Evolutionary conservation across 1,140 invertebrate genomes (phyloP).

Genomic region (Brachystomella parvula): DNA sequence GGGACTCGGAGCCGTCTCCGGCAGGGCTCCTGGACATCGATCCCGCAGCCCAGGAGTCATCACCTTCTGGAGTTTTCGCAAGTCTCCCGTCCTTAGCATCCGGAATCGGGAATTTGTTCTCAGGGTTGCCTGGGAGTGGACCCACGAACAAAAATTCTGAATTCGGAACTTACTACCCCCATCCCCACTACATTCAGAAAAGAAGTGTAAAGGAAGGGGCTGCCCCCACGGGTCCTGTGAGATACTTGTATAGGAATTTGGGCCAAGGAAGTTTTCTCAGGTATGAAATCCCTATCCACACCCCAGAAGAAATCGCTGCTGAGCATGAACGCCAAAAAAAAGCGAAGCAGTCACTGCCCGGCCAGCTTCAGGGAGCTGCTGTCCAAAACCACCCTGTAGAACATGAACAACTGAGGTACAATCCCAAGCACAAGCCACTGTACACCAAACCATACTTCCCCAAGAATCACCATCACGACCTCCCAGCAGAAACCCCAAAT

Average conservation of each 20-base stretch:
- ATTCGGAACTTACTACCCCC: background rate
- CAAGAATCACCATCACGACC: background rate
- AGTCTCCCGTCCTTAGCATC: background rate
- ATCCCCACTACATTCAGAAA: background rate
- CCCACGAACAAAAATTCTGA: background rate
- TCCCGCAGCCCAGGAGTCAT: background rate
- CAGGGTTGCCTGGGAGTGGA: background rate
- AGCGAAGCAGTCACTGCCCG: conserved; percentile 1
- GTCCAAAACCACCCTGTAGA: background rate
- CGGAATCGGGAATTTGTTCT: background rate
- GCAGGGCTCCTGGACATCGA: background rate
- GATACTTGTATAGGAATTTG: background rate
- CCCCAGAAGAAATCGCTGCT: background rate
- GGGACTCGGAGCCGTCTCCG: background rate
- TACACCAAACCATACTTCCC: conserved; percentile 1
- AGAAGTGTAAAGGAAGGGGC: background rate
- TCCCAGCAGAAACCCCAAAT: background rate
- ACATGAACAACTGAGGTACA: too few relatives aligned
- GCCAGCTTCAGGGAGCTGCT: background rate
- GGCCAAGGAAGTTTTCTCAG: conserved; percentile 7
- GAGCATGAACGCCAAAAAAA: background rate
- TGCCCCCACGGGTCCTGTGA: background rate
- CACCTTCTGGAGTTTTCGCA: background rate
- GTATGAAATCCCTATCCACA: background rate
- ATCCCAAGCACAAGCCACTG: background rate